Evolutionary conservation across 2,113 vertebrate genomes (phyloP), one percentile per base, ranked within the genome.

Genomic region (Megaceryle maxima): DNA sequence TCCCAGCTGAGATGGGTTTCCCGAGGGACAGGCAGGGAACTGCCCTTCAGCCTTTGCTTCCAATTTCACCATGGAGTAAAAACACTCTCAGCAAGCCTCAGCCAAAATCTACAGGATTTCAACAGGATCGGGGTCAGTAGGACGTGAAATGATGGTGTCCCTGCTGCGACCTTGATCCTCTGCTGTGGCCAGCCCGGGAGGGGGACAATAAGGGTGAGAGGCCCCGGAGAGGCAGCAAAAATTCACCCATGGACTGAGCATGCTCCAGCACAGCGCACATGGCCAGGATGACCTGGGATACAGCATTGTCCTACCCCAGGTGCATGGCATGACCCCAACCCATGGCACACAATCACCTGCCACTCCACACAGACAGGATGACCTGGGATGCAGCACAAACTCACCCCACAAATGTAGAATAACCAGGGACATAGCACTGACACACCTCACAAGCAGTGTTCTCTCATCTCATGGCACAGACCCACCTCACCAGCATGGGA

Each of bases 121-220:
- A 12, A 29, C 4, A 43, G 62, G 63, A 70, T 88, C 1, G 2
- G 41, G 86, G 83, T 70, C 89, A 92, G 83, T 21, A 31, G 93
- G 73, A 59, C 10, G 1, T 26, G 60, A 24, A 64, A 7, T 18
- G 39, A 56, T 1, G 0, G 35, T 0, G 4, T 73, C 44, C 55
- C 79, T 11, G 46, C 60, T 44, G 59, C 0, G 10, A 67, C 74
- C 63, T 55, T 13, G 10, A 43, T 53, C 67, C 73, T 62, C 68
- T 73, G 59, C 25, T 56, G 74, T 0, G 3, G 55, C 26, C 25
- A 28, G 46, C 51, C 35, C 1, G 1, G 53, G 19, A 7, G 15
- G 24, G 14, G 53, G 20, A 20, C 1, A 2, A 9, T 1, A 25
- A 37, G 12, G 26, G 6, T 0, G 1, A 6, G 0, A 3, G 22